These are phyloP conservation scores for Odobenus rosmarus DNA, from an alignment of 2,113 vertebrate species.

Conservation along the genomic window DNA sequence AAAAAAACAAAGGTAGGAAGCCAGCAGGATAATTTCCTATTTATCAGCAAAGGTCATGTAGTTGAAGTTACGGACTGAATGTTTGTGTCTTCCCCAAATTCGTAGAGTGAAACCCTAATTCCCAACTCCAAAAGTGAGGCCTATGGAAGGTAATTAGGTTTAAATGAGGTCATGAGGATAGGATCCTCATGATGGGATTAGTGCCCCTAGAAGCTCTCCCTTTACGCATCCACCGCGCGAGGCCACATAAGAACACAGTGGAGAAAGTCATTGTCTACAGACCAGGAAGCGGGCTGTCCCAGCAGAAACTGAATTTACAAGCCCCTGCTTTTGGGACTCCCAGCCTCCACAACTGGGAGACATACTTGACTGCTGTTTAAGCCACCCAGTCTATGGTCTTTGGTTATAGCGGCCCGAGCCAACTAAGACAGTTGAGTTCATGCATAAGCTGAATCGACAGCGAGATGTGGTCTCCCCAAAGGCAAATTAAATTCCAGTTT, in stretches of 20 bases:
- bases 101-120: not conserved
- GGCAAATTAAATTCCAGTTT: constrained; percentile 24
- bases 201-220: not conserved
- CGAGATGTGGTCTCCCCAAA: not conserved
- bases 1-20: not conserved
- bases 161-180: not conserved
- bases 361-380: not conserved
- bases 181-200: not conserved
- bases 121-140: not conserved
- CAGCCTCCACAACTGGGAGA: not conserved
- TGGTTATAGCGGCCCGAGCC: not conserved
- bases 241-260: not conserved
- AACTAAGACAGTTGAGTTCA: not conserved
- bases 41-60: not conserved
- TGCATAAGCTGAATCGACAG: not conserved
- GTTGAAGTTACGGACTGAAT: not conserved
- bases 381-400: not conserved
- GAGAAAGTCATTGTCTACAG: not conserved
- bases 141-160: not conserved
- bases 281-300: not conserved
- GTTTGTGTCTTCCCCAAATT: not conserved
- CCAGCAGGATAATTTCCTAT: not conserved
- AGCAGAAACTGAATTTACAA: not conserved
- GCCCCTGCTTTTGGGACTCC: not conserved
- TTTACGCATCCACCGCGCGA: not conserved